Evolutionary conservation across 2,888 invertebrate species (phyloP), one percentile per base, ranked within the genome.

Genomic region (Rotaria macrura): DNA sequence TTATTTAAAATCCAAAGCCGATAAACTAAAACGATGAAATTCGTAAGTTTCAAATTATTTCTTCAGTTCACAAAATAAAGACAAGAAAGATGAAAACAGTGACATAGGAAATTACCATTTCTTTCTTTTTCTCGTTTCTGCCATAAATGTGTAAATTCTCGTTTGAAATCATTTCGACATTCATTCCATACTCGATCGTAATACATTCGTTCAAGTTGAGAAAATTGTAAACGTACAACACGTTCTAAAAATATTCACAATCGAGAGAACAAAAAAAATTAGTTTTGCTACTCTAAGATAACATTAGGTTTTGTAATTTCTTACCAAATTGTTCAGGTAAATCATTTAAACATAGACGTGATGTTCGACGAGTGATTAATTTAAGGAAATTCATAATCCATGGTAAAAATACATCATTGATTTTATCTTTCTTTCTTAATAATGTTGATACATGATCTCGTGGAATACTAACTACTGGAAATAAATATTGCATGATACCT

Each of bases 401-500:
- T 40, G 74, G 6, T 25, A 74, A 38, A 74, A 74, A 74, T 74
- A 40, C 40, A 23, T 74, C 74, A 74, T 38, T 23, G 7, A 74
- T 40, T 74, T 43, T 38, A 74, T 74, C 40, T 40, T 74, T 38
- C 9, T 40, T 74, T 9, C 74, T 23, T 40, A 74, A 23, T 25
- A 74, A 25, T 40, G 20, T 4, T 12, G 74, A 34, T 40, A 74
- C 7, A 25, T 74, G 74, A 74, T 74, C 25, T 7, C 38, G 40
- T 40, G 74, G 25, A 1, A 25, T 40, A 9, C 20, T 7, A 20
- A 1, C 25, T 25, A 23, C 9, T 40, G 74, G 74, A 74, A 74
- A 74, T 74, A 74, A 74, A 74, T 74, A 74, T 40, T 74, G 74
- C 17, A 74, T 40, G 2, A 74, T 74, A 6, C 93, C 93, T 89